phyloP scores from a whole-genome alignment of 2,888 invertebrate species.

The Melinaea marsaeus region DNA sequence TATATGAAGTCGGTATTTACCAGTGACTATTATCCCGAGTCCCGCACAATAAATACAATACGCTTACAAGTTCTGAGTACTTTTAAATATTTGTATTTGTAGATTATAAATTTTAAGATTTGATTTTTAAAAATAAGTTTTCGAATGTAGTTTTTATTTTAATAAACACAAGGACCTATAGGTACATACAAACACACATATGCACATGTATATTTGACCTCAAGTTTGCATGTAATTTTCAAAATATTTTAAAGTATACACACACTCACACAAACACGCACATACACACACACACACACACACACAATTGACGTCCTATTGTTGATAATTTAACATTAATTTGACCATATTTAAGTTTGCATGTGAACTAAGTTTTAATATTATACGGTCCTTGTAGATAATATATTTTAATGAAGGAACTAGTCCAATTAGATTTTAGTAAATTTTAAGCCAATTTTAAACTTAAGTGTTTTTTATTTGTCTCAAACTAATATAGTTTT shows the following conservation, averaged over 20 bases:
- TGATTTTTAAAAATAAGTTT: conserved; percentile 26
- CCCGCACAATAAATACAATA: conserved; percentile 61
- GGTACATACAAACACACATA: too few relatives aligned
- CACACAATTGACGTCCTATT: too few relatives aligned
- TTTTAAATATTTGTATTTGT: conserved; percentile 49
- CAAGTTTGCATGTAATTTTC: too few relatives aligned
- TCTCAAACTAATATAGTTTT: conserved; percentile 52
- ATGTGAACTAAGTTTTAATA: conserved; percentile 6
- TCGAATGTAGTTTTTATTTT: conserved; percentile 38
- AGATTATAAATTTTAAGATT: conserved; percentile 12
- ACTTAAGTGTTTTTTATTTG: conserved; percentile 45
- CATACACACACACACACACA: too few relatives aligned
- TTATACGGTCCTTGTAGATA: conserved; percentile 28
- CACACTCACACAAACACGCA: too few relatives aligned
- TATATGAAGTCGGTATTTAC: background rate
- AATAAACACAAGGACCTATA: too few relatives aligned
- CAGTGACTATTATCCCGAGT: conserved; percentile 13
- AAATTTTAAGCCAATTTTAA: conserved; percentile 57
- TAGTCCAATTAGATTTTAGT: conserved; percentile 67
- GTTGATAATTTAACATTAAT: background rate
- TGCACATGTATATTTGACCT: too few relatives aligned
- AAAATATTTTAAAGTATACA: too few relatives aligned
- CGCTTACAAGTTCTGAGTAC: conserved; percentile 57
- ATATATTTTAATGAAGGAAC: conserved; percentile 64
- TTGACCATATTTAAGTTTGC: background rate